phyloP scores from a whole-genome alignment of 2,888 invertebrate genomes.

The Parnassius glacialis region DNA sequence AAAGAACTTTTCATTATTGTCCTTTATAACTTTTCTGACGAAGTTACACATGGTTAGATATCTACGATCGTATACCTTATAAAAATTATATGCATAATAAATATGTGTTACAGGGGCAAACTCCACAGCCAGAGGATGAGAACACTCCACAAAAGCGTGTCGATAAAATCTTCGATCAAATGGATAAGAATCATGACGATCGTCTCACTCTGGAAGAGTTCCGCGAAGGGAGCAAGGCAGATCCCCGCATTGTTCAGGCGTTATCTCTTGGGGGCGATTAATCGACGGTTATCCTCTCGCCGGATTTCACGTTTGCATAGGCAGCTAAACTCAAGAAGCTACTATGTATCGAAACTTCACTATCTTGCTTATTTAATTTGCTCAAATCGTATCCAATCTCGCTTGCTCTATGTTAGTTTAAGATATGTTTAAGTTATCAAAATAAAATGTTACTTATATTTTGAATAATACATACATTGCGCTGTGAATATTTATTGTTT shows the following conservation, averaged over 20 bases:
- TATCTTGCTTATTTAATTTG: conserved; percentile 22
- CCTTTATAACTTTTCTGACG: no score
- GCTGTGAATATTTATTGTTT: conserved; percentile 1
- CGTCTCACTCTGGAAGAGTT: conserved; percentile 97
- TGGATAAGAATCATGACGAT: conserved; percentile 99
- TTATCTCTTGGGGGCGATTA: conserved; percentile 91
- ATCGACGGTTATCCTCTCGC: conserved; percentile 76
- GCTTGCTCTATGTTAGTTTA: conserved; percentile 4
- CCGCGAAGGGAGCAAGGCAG: conserved; percentile 98
- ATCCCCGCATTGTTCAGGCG: conserved; percentile 98
- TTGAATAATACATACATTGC: neutral
- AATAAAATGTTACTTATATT: neutral
- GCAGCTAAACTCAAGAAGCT: neutral
- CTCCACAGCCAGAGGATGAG: conserved; percentile 93
- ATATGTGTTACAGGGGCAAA: conserved; percentile 86
- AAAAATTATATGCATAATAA: neutral
- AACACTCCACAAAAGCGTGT: conserved; percentile 97
- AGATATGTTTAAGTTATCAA: neutral
- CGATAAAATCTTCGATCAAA: conserved; percentile 98
- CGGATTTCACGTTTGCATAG: conserved; percentile 73
- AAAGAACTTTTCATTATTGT: no score
- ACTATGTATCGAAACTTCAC: conserved; percentile 13
- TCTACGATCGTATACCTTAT: no score
- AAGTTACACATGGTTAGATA: no score
- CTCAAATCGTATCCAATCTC: conserved; percentile 10